phyloP scores from a whole-genome alignment of 2,888 invertebrate genomes.

The Thelaira solivaga region DNA sequence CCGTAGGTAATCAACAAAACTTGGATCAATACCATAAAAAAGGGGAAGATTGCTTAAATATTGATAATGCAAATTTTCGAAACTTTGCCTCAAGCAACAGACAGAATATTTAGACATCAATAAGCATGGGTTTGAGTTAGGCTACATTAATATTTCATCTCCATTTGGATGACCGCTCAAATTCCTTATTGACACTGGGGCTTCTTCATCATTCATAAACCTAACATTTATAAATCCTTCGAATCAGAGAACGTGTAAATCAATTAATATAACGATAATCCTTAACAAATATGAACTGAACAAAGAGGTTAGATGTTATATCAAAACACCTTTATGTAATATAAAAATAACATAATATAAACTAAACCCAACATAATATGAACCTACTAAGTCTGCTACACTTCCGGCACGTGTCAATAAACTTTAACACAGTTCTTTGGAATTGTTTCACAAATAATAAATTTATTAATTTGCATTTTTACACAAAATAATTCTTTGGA shows the following conservation, averaged over 20 bases:
- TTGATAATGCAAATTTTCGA: background rate
- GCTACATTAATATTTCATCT: background rate
- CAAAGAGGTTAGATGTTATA: background rate
- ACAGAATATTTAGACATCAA: background rate
- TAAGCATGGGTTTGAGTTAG: background rate
- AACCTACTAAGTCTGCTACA: background rate
- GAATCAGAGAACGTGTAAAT: background rate
- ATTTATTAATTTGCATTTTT: constrained; percentile 5
- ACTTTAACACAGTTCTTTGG: no score
- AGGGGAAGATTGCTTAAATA: background rate
- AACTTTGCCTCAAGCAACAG: background rate
- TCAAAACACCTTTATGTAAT: background rate
- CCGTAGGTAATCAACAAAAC: no score
- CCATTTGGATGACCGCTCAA: background rate
- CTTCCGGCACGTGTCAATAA: constrained; percentile 8
- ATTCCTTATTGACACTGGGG: background rate
- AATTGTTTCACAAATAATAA: constrained; percentile 10
- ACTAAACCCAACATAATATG: background rate
- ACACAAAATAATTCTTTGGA: constrained; percentile 10
- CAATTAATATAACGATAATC: background rate
- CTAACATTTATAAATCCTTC: background rate
- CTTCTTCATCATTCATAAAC: background rate
- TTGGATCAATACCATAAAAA: no score
- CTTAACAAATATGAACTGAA: background rate
- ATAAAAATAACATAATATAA: background rate